Percentiles rank a stretch among this genome's conserved stretches.
phyloP scores from a whole-genome alignment of 2,113 vertebrate genomes.

The Holacanthus passer region DNA sequence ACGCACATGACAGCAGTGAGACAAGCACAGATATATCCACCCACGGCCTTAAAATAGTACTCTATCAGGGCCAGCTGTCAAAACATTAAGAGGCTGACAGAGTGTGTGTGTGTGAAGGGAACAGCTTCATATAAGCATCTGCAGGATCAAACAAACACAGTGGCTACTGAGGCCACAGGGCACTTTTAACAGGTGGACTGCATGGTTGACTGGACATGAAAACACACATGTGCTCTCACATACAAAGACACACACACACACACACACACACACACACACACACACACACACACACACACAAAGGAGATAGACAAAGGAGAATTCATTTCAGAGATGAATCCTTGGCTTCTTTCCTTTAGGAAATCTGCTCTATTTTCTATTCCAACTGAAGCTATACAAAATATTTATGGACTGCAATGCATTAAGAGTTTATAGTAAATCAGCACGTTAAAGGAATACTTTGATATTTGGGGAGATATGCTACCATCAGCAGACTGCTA shows the following conservation, averaged over 20 bases:
- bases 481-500: not conserved
- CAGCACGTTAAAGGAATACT: not conserved
- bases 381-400: not conserved
- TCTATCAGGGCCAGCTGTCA: constrained; percentile 77
- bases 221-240: constrained; percentile 4
- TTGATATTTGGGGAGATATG: not conserved
- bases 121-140: constrained; percentile 51
- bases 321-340: not conserved
- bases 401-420: not conserved
- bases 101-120: constrained; percentile 33
- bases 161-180: constrained; percentile 16
- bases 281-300: not conserved
- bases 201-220: not conserved
- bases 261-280: constrained; percentile 5
- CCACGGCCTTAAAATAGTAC: constrained; percentile 70
- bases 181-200: constrained; percentile 76
- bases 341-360: not conserved
- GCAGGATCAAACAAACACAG: constrained; percentile 51
- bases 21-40: constrained; percentile 49
- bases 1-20: constrained; percentile 40
- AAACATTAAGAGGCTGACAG: constrained; percentile 68
- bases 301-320: not conserved
- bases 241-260: not conserved
- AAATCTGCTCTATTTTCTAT: not conserved
- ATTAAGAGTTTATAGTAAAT: not conserved